Evolutionary conservation across 2,888 invertebrate species (phyloP).

Genomic region (Nymphalis polychloros): DNA sequence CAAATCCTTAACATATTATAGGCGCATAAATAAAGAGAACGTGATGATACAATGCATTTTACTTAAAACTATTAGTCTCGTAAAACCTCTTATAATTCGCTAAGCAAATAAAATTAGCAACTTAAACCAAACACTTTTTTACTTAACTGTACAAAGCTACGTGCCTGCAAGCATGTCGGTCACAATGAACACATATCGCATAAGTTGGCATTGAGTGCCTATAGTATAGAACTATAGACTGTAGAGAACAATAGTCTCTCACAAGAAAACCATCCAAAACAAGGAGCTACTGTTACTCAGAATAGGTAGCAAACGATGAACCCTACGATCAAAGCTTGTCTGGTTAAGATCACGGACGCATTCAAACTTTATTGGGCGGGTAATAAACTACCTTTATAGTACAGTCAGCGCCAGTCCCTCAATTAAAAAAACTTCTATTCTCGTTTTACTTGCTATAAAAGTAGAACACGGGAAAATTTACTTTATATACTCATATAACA

Average conservation of each 20-base stretch:
- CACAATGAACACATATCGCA: conserved; percentile 44
- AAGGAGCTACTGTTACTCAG: conserved; percentile 70
- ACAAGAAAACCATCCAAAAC: conserved; percentile 44
- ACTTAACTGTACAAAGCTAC: conserved; percentile 48
- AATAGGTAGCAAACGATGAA: conserved; percentile 47
- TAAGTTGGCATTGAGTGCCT: conserved; percentile 31
- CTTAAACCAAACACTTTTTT: conserved; percentile 29
- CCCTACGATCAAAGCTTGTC: conserved; percentile 38
- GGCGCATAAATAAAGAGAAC: conserved; percentile 10
- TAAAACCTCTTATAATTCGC: conserved; percentile 15
- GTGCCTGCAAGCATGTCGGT: conserved; percentile 59
- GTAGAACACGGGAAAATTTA: not conserved
- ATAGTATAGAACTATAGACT: too few relatives aligned
- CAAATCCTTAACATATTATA: not conserved
- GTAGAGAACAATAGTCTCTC: conserved; percentile 42
- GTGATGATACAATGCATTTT: conserved; percentile 32
- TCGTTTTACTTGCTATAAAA: conserved; percentile 22
- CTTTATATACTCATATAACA: too few relatives aligned
- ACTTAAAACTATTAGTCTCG: not conserved
- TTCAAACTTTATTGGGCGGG: conserved; percentile 36
- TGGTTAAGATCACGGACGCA: conserved; percentile 48
- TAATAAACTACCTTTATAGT: conserved; percentile 35
- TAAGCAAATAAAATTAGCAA: conserved; percentile 28
- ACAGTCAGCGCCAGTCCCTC: conserved; percentile 28
- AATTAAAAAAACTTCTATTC: conserved; percentile 28